Evolutionary conservation across 2,797 vertebrate species (phyloP), one percentile per base, ranked within the genome.

Genomic region (Myotis vivesi): DNA sequence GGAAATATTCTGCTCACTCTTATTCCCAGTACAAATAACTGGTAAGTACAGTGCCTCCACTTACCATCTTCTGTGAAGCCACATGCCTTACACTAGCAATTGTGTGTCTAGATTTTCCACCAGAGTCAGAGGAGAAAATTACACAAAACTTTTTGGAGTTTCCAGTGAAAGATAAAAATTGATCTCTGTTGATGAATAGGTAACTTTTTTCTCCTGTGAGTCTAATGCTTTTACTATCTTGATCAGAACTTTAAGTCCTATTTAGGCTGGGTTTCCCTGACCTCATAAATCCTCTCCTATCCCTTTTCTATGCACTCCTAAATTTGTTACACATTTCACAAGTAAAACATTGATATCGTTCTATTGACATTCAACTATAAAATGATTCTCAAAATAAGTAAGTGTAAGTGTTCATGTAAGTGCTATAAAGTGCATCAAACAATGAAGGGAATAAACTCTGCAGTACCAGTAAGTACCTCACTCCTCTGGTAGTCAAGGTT

Each of bases 311-410:
- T 57, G 51, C 28, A 46, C n/a, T 89, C 33, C 44, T 64, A 83
- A 64, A 44, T 75, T 83, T 55, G 2, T 75, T 79, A 19, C 3
- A 66, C 9, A 22, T 92, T 92, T 95, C 76, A n/a, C 0, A 87
- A 77, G 13, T 38, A 87, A 68, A 53, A 75, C 53, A 51, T 20
- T 46, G n/a, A 46, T 46, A 53, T 55, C 62, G 19, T 87, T 91
- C 64, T 91, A 22, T 41, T 89, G 22, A 16, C 6, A 46, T 66
- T 95, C 66, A 85, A 38, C 6, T 82, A 51, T 83, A 72, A 87
- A 76, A 59, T 66, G n/a, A 59, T 55, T 89, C 28, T 89, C 83
- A 36, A 90, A 92, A 64, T 36, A 90, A 92, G 17, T 85, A 46
- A 46, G 23, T n/a, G 7, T n/a, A 88, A 85, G 8, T 69, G n/a